Base-by-base conservation (phyloP, 2,113 vertebrate genomes). In the Hystrix cristata region DNA sequence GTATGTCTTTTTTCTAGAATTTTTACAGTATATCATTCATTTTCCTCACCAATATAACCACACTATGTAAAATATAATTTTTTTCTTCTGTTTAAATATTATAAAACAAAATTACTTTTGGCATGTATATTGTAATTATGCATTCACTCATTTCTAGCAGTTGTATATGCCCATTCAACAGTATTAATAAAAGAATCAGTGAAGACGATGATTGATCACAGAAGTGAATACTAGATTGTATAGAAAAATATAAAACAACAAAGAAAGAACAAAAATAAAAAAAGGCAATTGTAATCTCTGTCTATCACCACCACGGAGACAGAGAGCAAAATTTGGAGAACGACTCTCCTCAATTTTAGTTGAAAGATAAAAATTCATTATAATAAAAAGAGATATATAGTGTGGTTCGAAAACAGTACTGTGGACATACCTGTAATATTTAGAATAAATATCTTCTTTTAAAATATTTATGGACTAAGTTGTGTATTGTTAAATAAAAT, bases 81-180 rank as follows among this genome's bases (percentile, higher is more conserved):
- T 78, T 72, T 95, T 85, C 48, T 91, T 95, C 53, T 67, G 0
- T 79, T 91, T 87, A 93, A 96, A 55, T 59, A 74, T 74, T 69
- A 67, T 19, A 38, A 81, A 93, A 90, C 29, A 31, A 90, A 97
- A 65, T 84, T 29, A 74, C 67, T 88, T 86, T 82, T 57, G 90
- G 72, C 76, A 59, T 64, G 25, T 74, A 62, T 55, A 55, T 53
- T 71, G 8, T 81, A 31, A 38, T 94, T 76, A 55, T 89, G 57
- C 71, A 60, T 23, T 12, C 69, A 23, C 16, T 87, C 80, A 48
- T 55, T 62, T 55, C 25, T 7, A 86, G 7, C 23, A 53, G 53
- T 57, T 95, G 14, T 1, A 57, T 31, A 89, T 83, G 86, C 13
- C 60, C 46, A 76, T n/a, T 94, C n/a, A 89, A 84, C 7, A 80